A percentile compares a stretch with the other conserved stretches of the same genome.
Evolutionary conservation across 2,113 vertebrate genomes (phyloP).

Genomic region (Labrus mixtus): DNA sequence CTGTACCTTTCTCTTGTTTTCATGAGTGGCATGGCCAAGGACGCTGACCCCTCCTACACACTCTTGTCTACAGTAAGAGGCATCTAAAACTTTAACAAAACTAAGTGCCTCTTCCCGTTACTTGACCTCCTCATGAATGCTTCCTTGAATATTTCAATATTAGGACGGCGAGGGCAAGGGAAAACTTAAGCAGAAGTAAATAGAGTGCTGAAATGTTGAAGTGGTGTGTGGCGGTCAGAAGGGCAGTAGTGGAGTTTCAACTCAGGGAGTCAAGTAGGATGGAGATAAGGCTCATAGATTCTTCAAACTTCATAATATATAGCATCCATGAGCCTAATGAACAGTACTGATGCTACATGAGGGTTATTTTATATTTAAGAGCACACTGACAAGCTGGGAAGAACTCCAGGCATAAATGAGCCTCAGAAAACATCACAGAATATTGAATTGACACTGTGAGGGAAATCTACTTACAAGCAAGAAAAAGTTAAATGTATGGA

Average conservation of each 20-base stretch:
- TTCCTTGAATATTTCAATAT: slow-evolving; percentile 63
- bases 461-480: slow-evolving; percentile 30
- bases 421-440: slow-evolving; percentile 14
- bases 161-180: slow-evolving; percentile 31
- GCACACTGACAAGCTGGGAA: slow-evolving; percentile 2
- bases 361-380: slow-evolving; percentile 23
- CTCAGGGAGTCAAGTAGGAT: background rate
- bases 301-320: slow-evolving; percentile 12
- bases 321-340: slow-evolving; percentile 29
- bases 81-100: slow-evolving; percentile 47
- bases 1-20: slow-evolving; percentile 19
- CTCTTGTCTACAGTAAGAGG: slow-evolving; percentile 21
- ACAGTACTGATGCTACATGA: slow-evolving; percentile 15
- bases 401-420: slow-evolving; percentile 12
- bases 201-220: slow-evolving; percentile 57
- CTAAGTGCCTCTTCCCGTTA: slow-evolving; percentile 40
- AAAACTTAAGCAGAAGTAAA: slow-evolving; percentile 48
- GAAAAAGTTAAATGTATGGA: background rate
- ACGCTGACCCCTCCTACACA: background rate
- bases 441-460: slow-evolving; percentile 16
- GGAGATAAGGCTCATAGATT: slow-evolving; percentile 26
- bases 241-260: slow-evolving; percentile 5
- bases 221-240: background rate
- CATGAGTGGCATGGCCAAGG: slow-evolving; percentile 21
- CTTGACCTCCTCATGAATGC: slow-evolving; percentile 44